Percentiles rank a stretch among this genome's conserved stretches.
These are phyloP conservation scores for Homarus gammarus DNA, from an alignment of 2,888 invertebrate species.

Conservation along the genomic window DNA sequence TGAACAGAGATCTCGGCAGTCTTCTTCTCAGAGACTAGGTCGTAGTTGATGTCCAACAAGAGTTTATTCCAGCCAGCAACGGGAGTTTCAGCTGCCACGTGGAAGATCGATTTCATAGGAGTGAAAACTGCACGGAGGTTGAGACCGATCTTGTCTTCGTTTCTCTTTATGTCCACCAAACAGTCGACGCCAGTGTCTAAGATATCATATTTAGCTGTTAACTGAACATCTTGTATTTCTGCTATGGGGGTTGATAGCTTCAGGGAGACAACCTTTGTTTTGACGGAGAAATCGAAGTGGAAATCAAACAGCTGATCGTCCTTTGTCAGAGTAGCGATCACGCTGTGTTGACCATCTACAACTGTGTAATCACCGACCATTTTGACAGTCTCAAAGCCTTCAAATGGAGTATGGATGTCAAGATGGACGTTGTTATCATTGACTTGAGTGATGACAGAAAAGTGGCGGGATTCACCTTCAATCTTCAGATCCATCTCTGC, in stretches of 20 bases:
- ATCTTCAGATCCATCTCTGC: constrained; percentile 41
- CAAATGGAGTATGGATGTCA: constrained; percentile 63
- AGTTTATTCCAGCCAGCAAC: constrained; percentile 39
- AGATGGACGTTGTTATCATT: constrained; percentile 60
- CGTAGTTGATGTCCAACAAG: constrained; percentile 46
- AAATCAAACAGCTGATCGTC: constrained; percentile 32
- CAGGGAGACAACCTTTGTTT: neutral
- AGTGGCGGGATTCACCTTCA: constrained; percentile 35
- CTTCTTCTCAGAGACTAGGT: constrained; percentile 42
- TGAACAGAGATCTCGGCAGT: constrained; percentile 17
- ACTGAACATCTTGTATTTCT: constrained; percentile 20
- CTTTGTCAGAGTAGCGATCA: constrained; percentile 26
- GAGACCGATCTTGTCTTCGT: constrained; percentile 39
- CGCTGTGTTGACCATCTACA: constrained; percentile 11
- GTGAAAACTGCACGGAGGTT: constrained; percentile 19
- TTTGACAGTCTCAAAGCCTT: constrained; percentile 40
- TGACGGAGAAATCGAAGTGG: neutral
- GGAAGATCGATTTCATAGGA: constrained; percentile 32
- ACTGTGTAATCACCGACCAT: constrained; percentile 48
- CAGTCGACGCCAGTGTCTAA: neutral
- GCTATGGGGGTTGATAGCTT: constrained; percentile 46
- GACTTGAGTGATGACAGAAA: constrained; percentile 38
- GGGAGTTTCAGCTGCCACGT: constrained; percentile 20
- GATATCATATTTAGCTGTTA: neutral
- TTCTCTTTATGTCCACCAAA: constrained; percentile 32